Evolutionary conservation across 2,888 invertebrate genomes (phyloP).

Genomic region (Drosophila demipolita): DNA sequence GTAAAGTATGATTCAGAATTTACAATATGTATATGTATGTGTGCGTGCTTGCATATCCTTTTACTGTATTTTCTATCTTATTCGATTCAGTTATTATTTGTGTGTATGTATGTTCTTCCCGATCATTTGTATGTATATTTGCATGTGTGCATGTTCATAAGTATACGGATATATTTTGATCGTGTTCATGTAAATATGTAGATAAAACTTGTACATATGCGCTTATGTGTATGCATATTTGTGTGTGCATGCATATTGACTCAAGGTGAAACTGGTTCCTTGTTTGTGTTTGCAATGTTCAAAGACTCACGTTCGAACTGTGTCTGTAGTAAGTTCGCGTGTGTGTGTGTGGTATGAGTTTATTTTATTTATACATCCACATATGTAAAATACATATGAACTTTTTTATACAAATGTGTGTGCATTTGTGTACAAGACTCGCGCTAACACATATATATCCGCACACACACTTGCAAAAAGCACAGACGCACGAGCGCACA

Average conservation of each 20-base stretch:
- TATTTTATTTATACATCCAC: slow-evolving; percentile 47
- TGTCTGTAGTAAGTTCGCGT: slow-evolving; percentile 44
- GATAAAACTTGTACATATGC: slow-evolving; percentile 13
- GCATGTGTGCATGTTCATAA: slow-evolving; percentile 8
- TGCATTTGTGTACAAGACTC: slow-evolving; percentile 21
- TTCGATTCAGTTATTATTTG: slow-evolving; percentile 9
- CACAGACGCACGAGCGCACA: slow-evolving; percentile 22
- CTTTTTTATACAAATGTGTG: slow-evolving; percentile 31
- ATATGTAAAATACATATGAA: slow-evolving; percentile 15
- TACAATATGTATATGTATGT: slow-evolving; percentile 11
- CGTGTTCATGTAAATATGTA: slow-evolving; percentile 28
- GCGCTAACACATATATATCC: slow-evolving; percentile 16
- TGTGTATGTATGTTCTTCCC: slow-evolving; percentile 5
- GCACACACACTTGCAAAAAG: slow-evolving; percentile 8
- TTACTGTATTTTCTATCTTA: slow-evolving; percentile 9
- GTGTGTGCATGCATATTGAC: slow-evolving; percentile 43
- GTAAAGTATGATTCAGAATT: slow-evolving; percentile 12
- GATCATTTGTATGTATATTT: slow-evolving; percentile 3
- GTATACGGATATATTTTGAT: slow-evolving; percentile 30
- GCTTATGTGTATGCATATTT: slow-evolving; percentile 11
- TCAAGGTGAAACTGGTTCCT: slow-evolving; percentile 80
- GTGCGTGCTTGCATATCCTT: slow-evolving; percentile 12
- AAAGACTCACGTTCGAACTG: slow-evolving; percentile 77
- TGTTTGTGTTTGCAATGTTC: slow-evolving; percentile 75
- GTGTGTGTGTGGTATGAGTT: slow-evolving; percentile 60